These are phyloP conservation scores for Solea solea DNA, from an alignment of 2,113 vertebrate genomes.

Conservation along the genomic window DNA sequence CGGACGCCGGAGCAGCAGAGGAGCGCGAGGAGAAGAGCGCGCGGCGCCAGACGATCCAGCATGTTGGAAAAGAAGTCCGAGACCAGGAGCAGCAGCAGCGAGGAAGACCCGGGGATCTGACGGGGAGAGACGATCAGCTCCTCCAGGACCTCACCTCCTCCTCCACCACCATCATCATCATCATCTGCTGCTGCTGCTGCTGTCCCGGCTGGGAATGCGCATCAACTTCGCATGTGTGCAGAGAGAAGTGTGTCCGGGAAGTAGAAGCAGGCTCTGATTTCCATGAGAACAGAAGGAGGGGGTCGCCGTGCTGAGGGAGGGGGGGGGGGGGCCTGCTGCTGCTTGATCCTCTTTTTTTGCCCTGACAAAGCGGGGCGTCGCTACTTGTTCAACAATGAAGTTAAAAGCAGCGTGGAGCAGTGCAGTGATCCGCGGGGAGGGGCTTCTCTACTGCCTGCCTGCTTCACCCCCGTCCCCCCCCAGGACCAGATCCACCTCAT, in stretches of 20 bases:
- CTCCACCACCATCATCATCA: background rate
- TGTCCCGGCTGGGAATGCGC: slow-evolving; percentile 60
- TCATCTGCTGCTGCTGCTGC: background rate
- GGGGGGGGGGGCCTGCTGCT: too few species aligned
- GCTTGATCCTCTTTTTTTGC: slow-evolving; percentile 69
- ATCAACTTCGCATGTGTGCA: slow-evolving; percentile 63
- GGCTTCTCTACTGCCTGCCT: slow-evolving; percentile 44
- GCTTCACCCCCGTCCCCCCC: background rate
- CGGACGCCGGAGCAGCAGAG: slow-evolving; percentile 47
- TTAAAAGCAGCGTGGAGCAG: slow-evolving; percentile 68
- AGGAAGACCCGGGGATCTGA: background rate
- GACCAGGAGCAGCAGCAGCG: background rate
- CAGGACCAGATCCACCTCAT: background rate
- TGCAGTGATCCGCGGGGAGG: slow-evolving; percentile 68
- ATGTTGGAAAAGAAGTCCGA: slow-evolving; percentile 49
- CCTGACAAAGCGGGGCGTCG: slow-evolving; percentile 64
- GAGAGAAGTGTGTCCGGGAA: slow-evolving; percentile 65
- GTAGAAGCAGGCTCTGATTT: slow-evolving; percentile 68
- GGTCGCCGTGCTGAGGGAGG: slow-evolving; percentile 44
- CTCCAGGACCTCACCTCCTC: slow-evolving; percentile 17
- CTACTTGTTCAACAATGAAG: slow-evolving; percentile 75
- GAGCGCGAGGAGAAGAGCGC: slow-evolving; percentile 58
- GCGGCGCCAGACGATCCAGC: slow-evolving; percentile 42
- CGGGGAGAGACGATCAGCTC: slow-evolving; percentile 49
- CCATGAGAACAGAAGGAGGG: slow-evolving; percentile 70